Evolutionary conservation across 2,113 vertebrate species (phyloP), one percentile per base, ranked within the genome.

Genomic region (Hassar affinis): DNA sequence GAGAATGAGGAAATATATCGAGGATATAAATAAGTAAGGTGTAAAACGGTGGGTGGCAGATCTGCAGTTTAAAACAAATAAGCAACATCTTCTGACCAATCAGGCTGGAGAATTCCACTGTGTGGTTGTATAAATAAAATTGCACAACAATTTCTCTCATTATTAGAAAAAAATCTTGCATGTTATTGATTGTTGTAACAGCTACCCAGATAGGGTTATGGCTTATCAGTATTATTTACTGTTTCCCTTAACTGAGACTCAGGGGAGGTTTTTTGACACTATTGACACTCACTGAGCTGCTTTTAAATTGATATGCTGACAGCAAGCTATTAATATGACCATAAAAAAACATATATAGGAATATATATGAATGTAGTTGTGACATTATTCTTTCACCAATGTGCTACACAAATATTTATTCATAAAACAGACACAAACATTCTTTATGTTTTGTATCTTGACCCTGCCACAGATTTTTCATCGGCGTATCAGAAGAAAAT

Each of bases 401-500:
- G 25, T 6, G 8, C 30, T 9, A 66, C 30, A 18, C 33, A 59
- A 15, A n/a, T 18, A n/a, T 52, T 77, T 56, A 66, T 77, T 64
- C n/a, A 61, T 22, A n/a, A 61, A 33, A 47, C 38, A 18, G 25
- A 62, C 59, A 83, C 27, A 82, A 79, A 84, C 62, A 87, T 77
- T 51, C 74, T 78, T 84, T 51, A 64, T 42, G 66, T 81, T 56
- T 61, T 61, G 76, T 78, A 89, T 92, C 91, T 92, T 85, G 85
- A 88, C 87, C 86, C 89, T 85, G 88, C 81, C 80, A 79, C 87
- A 86, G 82, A 92, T 94, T 87, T 88, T 88, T 90, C 90, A 86
- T 87, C 85, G 78, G 45, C 85, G 86, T 86, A 68, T 42, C 87
- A 83, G 85, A 49, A 47, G 89, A 84, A 87, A 74, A 89, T 82